Base-by-base conservation (phyloP, 1,140 invertebrate genomes). In the Drosophila carrolli region DNA sequence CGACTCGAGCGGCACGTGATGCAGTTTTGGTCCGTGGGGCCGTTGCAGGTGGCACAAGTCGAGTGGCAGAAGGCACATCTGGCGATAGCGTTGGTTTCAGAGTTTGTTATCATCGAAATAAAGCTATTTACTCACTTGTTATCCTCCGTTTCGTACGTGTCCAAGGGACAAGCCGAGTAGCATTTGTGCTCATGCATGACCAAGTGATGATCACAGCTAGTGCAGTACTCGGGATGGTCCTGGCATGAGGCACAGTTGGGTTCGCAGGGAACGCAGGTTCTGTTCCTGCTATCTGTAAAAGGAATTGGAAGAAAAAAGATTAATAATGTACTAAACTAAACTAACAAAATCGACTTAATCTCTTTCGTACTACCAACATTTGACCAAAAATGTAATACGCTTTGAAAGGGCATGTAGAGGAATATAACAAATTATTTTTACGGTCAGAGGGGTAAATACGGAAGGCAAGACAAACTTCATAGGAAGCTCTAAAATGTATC, bases 141-240 rank as follows among this genome's bases (percentile, higher is more conserved):
- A 86, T 97, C 96, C 76, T 97, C 96, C 1, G 96, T 97, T 93
- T 97, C 96, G 85, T 95, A 97, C 1, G 96, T 96, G 65, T 96
- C 95, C 1, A 94, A 77, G 3, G 97, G 97, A 93, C 97, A 98
- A 1, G 96, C 94, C 2, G 96, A 95, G 61, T 96, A 94, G 92
- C 97, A 98, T 78, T 95, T 95, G 76, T 96, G 96, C 61, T 96
- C 95, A 81, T 96, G 95, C 75, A 98, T 94, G 13, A 97, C 95
- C 51, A 97, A 93, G 84, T 97, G 96, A 93, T 96, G 95, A 73
- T 97, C 96, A 85, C 97, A 98, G 70, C 95, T 96, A 14, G 96
- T 96, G 90, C 97, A 98, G 75, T 94, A 94, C 78, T 97, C 95
- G 1, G 96, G 96, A 63, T 95, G 93, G 56, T 97, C 96, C 81